A percentile compares a stretch with the other conserved stretches of the same genome.
Evolutionary conservation across 2,888 invertebrate species (phyloP).

Genomic region (Dione vanillae): DNA sequence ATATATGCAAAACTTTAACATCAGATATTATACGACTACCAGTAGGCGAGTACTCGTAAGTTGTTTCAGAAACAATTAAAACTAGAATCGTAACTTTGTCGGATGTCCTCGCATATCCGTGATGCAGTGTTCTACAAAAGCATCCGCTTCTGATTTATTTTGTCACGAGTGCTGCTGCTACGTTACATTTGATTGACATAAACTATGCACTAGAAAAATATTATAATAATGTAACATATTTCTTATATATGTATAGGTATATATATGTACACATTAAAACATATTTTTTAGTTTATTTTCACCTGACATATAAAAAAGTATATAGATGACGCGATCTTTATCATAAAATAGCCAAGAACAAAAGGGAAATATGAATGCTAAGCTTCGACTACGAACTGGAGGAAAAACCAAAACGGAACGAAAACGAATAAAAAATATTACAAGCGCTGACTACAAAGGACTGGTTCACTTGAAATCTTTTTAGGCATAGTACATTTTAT

Average conservation of each 20-base stretch:
- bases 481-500: neutral
- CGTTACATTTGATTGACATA: neutral
- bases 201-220: neutral
- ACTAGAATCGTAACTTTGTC: slow-evolving; percentile 32
- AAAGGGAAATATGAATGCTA: neutral
- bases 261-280: too few species aligned
- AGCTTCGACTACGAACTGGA: slow-evolving; percentile 2
- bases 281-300: too few species aligned
- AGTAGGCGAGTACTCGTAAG: slow-evolving; percentile 13
- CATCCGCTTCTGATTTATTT: slow-evolving; percentile 14
- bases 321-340: slow-evolving; percentile 3
- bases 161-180: neutral
- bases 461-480: slow-evolving; percentile 4
- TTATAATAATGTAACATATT: neutral
- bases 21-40: slow-evolving; percentile 19
- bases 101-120: slow-evolving; percentile 31
- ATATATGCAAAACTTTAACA: slow-evolving; percentile 8
- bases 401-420: neutral
- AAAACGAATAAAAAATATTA: slow-evolving; percentile 2
- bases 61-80: slow-evolving; percentile 36
- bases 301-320: too few species aligned
- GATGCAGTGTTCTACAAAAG: slow-evolving; percentile 26
- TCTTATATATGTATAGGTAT: too few species aligned
- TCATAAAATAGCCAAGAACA: neutral
- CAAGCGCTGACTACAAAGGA: slow-evolving; percentile 11